phyloP scores from a whole-genome alignment of 1,140 invertebrate species.

The Adoxophyes honmai region DNA sequence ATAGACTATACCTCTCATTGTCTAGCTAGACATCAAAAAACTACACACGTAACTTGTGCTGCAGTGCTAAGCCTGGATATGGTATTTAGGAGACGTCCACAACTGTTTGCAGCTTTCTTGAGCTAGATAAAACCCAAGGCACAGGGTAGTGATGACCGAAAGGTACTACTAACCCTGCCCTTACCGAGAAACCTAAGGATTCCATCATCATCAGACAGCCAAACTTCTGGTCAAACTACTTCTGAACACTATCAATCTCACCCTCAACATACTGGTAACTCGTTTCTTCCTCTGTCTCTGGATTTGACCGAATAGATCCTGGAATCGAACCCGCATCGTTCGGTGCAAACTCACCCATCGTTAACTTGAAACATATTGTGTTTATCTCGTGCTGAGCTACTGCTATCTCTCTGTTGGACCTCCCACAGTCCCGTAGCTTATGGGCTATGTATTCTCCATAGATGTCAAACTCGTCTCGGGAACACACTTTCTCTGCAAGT shows the following conservation, averaged over 20 bases:
- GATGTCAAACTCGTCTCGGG: constrained; percentile 6
- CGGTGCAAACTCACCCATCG: neutral
- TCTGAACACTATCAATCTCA: neutral
- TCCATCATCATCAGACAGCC: too few species aligned
- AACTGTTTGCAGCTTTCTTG: too few species aligned
- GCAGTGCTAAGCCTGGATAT: too few species aligned
- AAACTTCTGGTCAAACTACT: too few species aligned
- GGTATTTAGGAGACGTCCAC: too few species aligned
- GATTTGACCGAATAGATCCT: constrained; percentile 2
- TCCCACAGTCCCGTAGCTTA: neutral
- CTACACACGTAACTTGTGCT: too few species aligned
- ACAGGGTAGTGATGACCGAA: too few species aligned
- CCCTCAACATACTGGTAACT: neutral
- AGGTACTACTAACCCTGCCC: too few species aligned
- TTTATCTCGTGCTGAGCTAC: constrained; percentile 7
- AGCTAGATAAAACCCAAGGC: too few species aligned
- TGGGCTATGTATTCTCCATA: constrained; percentile 1
- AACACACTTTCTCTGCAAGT: neutral
- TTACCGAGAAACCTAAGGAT: too few species aligned
- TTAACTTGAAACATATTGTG: constrained; percentile 2
- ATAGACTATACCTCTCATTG: too few species aligned
- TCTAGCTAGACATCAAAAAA: too few species aligned
- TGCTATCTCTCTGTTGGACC: neutral
- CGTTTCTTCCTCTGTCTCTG: neutral
- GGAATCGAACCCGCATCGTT: neutral